A percentile compares a stretch with the other conserved stretches of the same genome.
Evolutionary conservation across 2,113 vertebrate genomes (phyloP).

Genomic region (Peromyscus leucopus): DNA sequence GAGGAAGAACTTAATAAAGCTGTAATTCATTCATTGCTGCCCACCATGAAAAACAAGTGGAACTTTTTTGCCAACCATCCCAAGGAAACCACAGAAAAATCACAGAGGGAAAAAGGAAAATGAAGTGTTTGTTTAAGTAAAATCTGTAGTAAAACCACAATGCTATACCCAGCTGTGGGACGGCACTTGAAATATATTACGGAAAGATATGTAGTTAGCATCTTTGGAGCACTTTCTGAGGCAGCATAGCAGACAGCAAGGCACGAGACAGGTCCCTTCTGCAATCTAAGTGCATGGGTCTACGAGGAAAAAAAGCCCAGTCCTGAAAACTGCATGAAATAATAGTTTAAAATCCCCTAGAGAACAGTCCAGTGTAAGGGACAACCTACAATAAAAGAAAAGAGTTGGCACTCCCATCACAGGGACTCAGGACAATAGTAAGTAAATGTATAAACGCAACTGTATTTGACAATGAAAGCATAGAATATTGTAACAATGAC

Average conservation of each 20-base stretch:
- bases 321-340: neutral
- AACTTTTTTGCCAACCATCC: neutral
- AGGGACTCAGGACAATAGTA: neutral
- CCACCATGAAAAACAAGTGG: neutral
- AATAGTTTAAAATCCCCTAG: neutral
- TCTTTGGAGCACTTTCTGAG: neutral
- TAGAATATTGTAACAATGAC: neutral
- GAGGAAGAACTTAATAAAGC: neutral
- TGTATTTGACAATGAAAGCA: neutral
- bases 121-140: slow-evolving; percentile 51
- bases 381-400: neutral
- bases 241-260: neutral
- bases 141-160: slow-evolving; percentile 3
- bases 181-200: neutral
- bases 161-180: neutral
- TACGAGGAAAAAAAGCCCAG: neutral
- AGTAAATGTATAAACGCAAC: neutral
- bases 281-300: neutral
- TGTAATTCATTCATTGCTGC: neutral
- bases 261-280: neutral
- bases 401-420: neutral
- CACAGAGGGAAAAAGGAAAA: neutral
- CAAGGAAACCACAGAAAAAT: neutral
- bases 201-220: neutral
- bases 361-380: neutral